Base-by-base conservation (phyloP, 2,888 invertebrate species). In the Leucophenga maculata region DNA sequence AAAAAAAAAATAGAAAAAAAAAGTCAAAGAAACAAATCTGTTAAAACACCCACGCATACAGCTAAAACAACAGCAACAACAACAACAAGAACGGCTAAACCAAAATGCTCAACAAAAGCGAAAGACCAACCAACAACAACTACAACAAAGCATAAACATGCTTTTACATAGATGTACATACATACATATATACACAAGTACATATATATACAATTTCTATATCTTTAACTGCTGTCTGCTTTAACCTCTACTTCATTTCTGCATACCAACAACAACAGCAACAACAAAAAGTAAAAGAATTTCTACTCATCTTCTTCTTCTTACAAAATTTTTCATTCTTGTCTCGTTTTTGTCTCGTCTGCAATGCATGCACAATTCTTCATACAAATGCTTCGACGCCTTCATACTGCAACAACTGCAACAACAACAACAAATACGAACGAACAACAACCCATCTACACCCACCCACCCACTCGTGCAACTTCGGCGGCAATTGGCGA, bases 291-390 rank as follows among this genome's bases (percentile, higher is more conserved):
- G 71, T 71, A 72, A 71, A 60, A 39, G 39, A 39, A 54, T 59
- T 65, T 39, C 46, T 57, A 16, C 54, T 54, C 57, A 18, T 32
- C 50, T 16, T 65, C 50, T 31, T 26, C 44, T 39, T 31, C 16
- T 55, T 55, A 80, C 79, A 83, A 81, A 80, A 83, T 79, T 78
- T 79, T 83, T 85, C 82, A 83, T 84, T 82, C 80, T 80, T 82
- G 85, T 83, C 82, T 77, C 78, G 78, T 79, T 78, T 80, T 79
- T 79, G 78, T 78, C 83, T 80, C 83, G 80, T 74, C 79, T 57
- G 62, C 64, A 72, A 72, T 78, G 32, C 16, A 31, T 66, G 46
- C 44, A 67, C 72, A 74, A 74, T 67, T 72, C 68, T 73, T 73
- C 70, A 67, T 60, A 55, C 67, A 60, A 67, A 67, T 48, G 14